phyloP scores from a whole-genome alignment of 2,797 vertebrate species.

The Parotocinclus haroldoi region DNA sequence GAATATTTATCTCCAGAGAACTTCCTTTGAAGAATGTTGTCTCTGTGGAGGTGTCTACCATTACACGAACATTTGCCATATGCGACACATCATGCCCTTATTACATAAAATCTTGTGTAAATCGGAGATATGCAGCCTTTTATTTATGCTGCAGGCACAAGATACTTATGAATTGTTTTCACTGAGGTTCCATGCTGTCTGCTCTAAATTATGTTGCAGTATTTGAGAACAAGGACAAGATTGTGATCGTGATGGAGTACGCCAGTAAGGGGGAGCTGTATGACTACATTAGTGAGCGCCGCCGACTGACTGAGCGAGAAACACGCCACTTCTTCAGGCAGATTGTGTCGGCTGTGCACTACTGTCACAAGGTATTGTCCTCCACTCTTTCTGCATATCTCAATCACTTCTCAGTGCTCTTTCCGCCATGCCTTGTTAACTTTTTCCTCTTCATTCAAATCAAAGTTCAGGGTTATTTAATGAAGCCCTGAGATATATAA shows the following conservation, averaged over 20 bases:
- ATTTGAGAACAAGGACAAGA: slow-evolving; percentile 99
- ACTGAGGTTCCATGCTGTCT: slow-evolving; percentile 22
- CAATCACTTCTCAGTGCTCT: too few species aligned
- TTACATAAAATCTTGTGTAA: slow-evolving; percentile 30
- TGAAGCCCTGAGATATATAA: neutral
- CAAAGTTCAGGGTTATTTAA: too few species aligned
- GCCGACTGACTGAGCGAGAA: slow-evolving; percentile 88
- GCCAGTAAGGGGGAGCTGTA: slow-evolving; percentile 97
- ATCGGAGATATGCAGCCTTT: slow-evolving; percentile 11
- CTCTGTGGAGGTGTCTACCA: neutral
- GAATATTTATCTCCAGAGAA: slow-evolving; percentile 16
- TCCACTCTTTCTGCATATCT: neutral
- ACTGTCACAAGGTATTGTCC: slow-evolving; percentile 90
- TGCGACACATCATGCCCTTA: slow-evolving; percentile 19
- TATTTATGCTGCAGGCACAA: slow-evolving; percentile 4
- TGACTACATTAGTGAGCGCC: slow-evolving; percentile 95
- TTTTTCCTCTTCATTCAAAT: too few species aligned
- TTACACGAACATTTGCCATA: slow-evolving; percentile 14
- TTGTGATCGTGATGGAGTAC: slow-evolving; percentile 99
- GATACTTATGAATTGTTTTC: slow-evolving; percentile 7
- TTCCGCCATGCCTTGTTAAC: too few species aligned
- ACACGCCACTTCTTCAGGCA: slow-evolving; percentile 97
- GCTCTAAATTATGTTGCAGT: slow-evolving; percentile 69
- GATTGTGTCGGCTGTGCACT: slow-evolving; percentile 95
- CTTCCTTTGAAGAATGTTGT: slow-evolving; percentile 14